Percentiles rank a stretch among this genome's conserved stretches.
These are phyloP conservation scores for Actias luna DNA, from an alignment of 2,888 invertebrate species.

Conservation along the genomic window DNA sequence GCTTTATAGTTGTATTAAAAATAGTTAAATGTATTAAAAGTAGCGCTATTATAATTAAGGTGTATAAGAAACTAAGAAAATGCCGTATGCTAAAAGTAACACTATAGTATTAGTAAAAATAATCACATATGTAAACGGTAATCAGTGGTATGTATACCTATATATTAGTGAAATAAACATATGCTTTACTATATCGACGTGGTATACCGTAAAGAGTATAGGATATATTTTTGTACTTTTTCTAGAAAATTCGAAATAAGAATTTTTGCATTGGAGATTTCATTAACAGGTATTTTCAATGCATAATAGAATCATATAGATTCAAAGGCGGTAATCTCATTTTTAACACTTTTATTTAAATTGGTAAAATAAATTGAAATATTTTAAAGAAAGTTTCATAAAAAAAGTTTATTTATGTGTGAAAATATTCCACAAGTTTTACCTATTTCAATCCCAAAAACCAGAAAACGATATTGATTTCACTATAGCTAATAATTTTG, in stretches of 20 bases:
- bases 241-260: neutral
- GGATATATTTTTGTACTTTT: neutral
- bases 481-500: no score
- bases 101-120: neutral
- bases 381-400: no score
- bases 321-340: no score
- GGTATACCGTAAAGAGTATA: neutral
- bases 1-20: neutral
- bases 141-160: neutral
- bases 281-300: neutral
- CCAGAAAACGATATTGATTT: no score
- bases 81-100: neutral
- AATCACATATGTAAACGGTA: conserved; percentile 7
- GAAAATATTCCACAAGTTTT: no score
- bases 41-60: neutral
- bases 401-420: no score
- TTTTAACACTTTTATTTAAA: no score
- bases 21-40: neutral
- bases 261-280: neutral
- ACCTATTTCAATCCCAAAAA: no score
- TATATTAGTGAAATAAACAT: neutral
- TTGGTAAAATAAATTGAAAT: no score
- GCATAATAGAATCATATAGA: no score
- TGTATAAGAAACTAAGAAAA: conserved; percentile 3
- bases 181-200: neutral